Base-by-base conservation (phyloP, 2,797 vertebrate species). In the Myotis pilosus region DNA sequence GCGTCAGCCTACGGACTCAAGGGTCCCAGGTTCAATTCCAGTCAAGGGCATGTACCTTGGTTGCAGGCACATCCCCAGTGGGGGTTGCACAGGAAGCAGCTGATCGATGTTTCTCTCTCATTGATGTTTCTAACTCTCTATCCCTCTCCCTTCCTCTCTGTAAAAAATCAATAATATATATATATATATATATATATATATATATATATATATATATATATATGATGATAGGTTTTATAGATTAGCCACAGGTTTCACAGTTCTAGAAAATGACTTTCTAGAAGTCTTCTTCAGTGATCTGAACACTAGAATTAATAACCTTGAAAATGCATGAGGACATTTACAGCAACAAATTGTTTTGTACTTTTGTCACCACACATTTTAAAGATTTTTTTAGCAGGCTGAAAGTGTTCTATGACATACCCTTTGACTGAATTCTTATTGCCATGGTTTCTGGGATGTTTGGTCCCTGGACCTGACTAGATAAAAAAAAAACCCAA, bases 371-470 rank as follows among this genome's bases (percentile, higher is more conserved):
- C 64, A 81, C 12, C 6, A 87, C 15, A 75, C 23, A 20, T 41
- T 76, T 92, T 80, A 87, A 30, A 49, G 9, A 71, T 47, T 92
- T 89, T 87, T 92, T 53, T 53, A 83, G 15, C 41, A 44, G 51
- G 2, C 22, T 80, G n/a, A 44, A 95, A 91, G 78, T 95, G 0
- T 6, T 92, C n/a, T 44, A 6, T 57, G 19, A 47, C 66, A 25
- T 88, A 66, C 4, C 6, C 55, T 92, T 47, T 33, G 3, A 85
- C 30, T 71, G 51, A 95, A 1, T 69, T 69, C 75, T 90, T 64
- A 68, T 93, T 94, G 90, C 47, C 78, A 64, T 90, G 60, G 47
- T 83, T 96, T 93, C 28, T 53, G 20, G 57, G 36, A 62, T 88
- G 33, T 57, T 96, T 82, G 57, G 47, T 83, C 30, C 28, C 86